A percentile compares a stretch with the other conserved stretches of the same genome.
phyloP scores from a whole-genome alignment of 2,888 invertebrate genomes.

The Perizoma flavofasciatum region DNA sequence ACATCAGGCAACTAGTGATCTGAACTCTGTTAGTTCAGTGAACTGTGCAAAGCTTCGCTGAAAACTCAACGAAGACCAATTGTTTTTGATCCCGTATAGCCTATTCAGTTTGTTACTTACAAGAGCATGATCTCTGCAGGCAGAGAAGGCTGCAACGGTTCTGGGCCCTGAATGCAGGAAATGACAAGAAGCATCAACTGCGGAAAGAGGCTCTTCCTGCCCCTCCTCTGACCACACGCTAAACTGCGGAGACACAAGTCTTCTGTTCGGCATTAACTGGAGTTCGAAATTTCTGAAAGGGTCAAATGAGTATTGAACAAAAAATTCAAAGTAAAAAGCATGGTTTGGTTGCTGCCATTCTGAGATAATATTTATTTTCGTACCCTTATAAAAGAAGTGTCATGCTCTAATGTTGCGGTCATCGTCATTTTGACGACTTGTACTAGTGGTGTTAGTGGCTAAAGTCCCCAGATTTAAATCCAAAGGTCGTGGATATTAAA shows the following conservation, averaged over 20 bases:
- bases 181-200: constrained; percentile 82
- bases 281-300: constrained; percentile 83
- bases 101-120: constrained; percentile 67
- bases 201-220: constrained; percentile 65
- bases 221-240: constrained; percentile 82
- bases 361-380: constrained; percentile 4
- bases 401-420: constrained; percentile 92
- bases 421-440: constrained; percentile 76
- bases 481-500: too few relatives aligned
- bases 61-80: too few relatives aligned
- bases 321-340: background rate
- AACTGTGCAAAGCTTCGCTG: background rate
- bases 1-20: constrained; percentile 31
- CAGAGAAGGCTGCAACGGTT: constrained; percentile 87
- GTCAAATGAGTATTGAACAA: constrained; percentile 12
- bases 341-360: too few relatives aligned
- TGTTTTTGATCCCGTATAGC: too few relatives aligned
- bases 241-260: constrained; percentile 84
- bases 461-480: too few relatives aligned
- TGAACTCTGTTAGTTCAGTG: constrained; percentile 1
- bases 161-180: constrained; percentile 85
- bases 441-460: too few relatives aligned
- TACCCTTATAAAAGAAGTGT: constrained; percentile 90
- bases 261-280: constrained; percentile 85
- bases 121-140: constrained; percentile 85